Evolutionary conservation across 2,797 vertebrate genomes (phyloP).

Genomic region (Pachyuromys duprasi): DNA sequence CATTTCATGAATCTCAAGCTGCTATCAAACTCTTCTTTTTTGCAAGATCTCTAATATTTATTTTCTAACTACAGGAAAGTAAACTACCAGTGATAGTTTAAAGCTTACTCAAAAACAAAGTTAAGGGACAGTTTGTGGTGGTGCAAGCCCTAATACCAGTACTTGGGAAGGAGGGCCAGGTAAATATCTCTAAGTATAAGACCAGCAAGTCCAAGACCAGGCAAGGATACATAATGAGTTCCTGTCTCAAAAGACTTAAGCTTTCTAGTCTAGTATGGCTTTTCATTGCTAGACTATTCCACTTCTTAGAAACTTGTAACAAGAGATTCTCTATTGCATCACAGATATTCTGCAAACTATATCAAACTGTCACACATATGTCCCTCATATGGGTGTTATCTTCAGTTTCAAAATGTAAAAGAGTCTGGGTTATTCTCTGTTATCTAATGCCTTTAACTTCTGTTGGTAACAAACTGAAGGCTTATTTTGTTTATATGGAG

Average conservation of each 20-base stretch:
- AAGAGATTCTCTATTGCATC: not conserved
- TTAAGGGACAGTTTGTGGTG: not conserved
- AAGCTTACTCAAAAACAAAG: not conserved
- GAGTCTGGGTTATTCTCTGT: not conserved
- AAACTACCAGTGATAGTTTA: not conserved
- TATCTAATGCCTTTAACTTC: not conserved
- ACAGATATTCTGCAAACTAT: not conserved
- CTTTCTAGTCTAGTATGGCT: not conserved
- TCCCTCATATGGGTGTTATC: not conserved
- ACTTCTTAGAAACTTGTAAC: not conserved
- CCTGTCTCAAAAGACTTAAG: not conserved
- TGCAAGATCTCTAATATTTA: too few relatives aligned
- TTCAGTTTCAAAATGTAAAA: not conserved
- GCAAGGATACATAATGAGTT: not conserved
- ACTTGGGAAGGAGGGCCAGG: not conserved
- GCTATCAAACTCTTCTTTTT: not conserved
- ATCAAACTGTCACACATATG: fast-evolving
- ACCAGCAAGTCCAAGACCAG: not conserved
- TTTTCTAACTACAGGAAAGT: not conserved
- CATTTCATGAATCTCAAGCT: not conserved
- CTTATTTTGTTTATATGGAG: not conserved
- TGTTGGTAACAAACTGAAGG: not conserved
- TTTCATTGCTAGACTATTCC: not conserved
- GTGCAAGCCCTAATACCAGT: not conserved
- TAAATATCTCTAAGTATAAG: not conserved